phyloP scores from a whole-genome alignment of 1,140 invertebrate genomes.

The Ceratoteleas bidentatus region DNA sequence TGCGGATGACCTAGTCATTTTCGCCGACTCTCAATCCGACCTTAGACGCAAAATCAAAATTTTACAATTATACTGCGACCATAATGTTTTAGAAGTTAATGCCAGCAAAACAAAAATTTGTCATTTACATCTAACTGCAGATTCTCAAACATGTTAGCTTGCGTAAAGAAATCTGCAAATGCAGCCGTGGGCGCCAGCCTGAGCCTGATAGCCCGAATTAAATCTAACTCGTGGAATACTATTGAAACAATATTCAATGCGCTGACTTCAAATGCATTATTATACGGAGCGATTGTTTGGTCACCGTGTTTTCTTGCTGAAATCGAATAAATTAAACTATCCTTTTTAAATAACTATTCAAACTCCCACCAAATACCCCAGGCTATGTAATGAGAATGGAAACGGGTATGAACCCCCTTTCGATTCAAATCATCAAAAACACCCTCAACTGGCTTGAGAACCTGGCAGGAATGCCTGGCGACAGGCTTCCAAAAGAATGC shows the following conservation, averaged over 20 bases:
- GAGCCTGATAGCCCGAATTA: constrained; percentile 11
- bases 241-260: constrained; percentile 12
- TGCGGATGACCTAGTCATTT: neutral
- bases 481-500: constrained; percentile 7
- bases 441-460: constrained; percentile 17
- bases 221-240: constrained; percentile 10
- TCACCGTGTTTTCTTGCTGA: constrained; percentile 11
- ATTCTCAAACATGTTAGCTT: constrained; percentile 11
- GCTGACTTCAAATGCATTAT: neutral
- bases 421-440: constrained; percentile 12
- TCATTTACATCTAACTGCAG: constrained; percentile 6
- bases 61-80: neutral
- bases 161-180: constrained; percentile 2
- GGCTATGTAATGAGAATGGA: constrained; percentile 5
- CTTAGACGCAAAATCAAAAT: neutral
- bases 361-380: constrained; percentile 5
- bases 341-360: constrained; percentile 11
- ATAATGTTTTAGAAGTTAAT: neutral
- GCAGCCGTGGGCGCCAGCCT: constrained; percentile 9
- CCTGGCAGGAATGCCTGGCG: neutral
- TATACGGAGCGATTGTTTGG: constrained; percentile 11
- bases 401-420: constrained; percentile 7
- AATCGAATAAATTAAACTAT: constrained; percentile 5
- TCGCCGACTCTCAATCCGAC: neutral
- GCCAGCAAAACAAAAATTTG: constrained; percentile 2